Conservation (phyloP, 2,113 vertebrate species). For the Colaptes auratus region DNA sequence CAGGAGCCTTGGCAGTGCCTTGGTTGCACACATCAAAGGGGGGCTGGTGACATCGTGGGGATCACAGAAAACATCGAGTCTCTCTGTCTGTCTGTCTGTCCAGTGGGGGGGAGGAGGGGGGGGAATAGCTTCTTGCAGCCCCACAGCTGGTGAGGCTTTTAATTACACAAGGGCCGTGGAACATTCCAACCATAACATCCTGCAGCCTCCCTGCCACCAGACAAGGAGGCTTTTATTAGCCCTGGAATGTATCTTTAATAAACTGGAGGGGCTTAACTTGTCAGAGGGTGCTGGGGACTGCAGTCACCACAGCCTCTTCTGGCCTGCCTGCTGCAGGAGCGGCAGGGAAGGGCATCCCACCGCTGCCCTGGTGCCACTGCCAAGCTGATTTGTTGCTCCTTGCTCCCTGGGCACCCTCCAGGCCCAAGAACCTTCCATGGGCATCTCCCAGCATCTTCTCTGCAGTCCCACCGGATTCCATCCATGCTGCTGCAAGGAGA, state of each 20-base stretch:
- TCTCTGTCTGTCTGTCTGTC: background rate
- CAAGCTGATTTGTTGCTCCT: rapidly evolving
- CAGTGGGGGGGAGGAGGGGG: background rate
- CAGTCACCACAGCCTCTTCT: rapidly evolving
- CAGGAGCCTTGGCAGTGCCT: background rate
- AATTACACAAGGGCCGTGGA: background rate
- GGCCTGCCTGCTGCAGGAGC: background rate
- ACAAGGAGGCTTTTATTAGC: slow-evolving; percentile 16
- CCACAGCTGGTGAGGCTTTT: slow-evolving; percentile 47
- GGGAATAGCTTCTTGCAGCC: background rate
- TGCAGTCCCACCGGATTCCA: rapidly evolving
- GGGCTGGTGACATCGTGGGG: slow-evolving; percentile 23
- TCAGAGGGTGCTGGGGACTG: background rate
- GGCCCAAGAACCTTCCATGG: background rate
- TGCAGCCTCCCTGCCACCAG: slow-evolving; percentile 48
- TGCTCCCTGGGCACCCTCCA: rapidly evolving
- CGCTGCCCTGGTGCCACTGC: rapidly evolving
- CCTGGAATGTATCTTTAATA: slow-evolving; percentile 46
- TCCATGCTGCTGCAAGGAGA: rapidly evolving
- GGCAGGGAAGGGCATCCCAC: background rate
- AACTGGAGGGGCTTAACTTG: background rate
- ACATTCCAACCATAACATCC: slow-evolving; percentile 70
- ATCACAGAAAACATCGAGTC: slow-evolving; percentile 34
- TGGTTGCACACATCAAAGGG: slow-evolving; percentile 18
- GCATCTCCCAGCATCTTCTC: background rate